Base-by-base conservation (phyloP, 2,113 vertebrate genomes). In the Picathartes gymnocephalus region DNA sequence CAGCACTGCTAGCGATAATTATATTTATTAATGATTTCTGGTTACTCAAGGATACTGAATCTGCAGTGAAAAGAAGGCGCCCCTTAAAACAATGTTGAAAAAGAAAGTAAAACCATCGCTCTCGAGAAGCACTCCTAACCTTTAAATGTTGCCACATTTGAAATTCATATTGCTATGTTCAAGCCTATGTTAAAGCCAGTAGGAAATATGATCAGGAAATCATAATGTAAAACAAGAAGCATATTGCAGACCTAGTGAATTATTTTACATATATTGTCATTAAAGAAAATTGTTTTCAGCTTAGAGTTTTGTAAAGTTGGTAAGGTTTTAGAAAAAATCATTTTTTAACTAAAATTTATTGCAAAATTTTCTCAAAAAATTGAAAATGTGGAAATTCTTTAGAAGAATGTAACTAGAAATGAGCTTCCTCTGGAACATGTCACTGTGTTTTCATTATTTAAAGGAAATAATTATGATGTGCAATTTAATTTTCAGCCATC, bases 1-100 rank as follows among this genome's bases (percentile, higher is more conserved):
- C 47, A 51, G 53, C n/a, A 54, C 48, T 79, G 48, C 65, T 64
- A 54, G 35, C 33, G 33, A 81, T 62, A 77, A 91, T 86, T 90
- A 35, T 79, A 92, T 86, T 51, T 81, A 91, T 92, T 71, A 83
- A 92, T 77, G 35, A 70, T 88, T 93, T 96, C 92, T 15, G 7
- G 72, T 80, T 74, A 88, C 86, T 91, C 60, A 30, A 88, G 88
- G 77, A 91, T 83, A 88, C 81, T 53, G 69, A 42, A 15, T 73
- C 42, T 91, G 40, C 30, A 35, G 64, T 21, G 56, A 44, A 53
- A 93, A 94, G 90, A 91, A 86, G 88, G 81, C 17, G 78, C 23
- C 56, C 77, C 60, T 69, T 60, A 68, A 82, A 76, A 69, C 24
- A 56, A 64, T 56, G 37, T 42, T 81, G 73, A 76, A 95, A 94